Evolutionary conservation across 1,140 invertebrate species (phyloP).

Genomic region (Pachyrhynchus sulphureomaculatus): DNA sequence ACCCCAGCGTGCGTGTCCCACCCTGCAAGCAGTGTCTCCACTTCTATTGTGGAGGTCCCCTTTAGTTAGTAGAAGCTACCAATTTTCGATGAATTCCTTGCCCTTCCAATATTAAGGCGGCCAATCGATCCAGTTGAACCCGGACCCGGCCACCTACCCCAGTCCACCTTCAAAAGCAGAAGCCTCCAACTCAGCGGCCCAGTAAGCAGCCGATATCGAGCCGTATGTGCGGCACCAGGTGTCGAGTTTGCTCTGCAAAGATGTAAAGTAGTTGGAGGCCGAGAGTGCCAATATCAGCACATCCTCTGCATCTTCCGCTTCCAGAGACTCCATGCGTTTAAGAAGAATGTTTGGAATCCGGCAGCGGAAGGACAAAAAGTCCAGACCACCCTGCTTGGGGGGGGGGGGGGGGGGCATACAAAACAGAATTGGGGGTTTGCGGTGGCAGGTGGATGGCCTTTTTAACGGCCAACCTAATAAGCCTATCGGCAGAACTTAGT

Average conservation of each 20-base stretch:
- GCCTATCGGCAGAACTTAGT: conserved; percentile 22
- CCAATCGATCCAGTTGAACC: background rate
- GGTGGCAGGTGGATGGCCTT: conserved; percentile 19
- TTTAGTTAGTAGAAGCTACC: conserved; percentile 18
- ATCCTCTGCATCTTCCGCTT: no score
- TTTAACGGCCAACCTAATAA: conserved; percentile 21
- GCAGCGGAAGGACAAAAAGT: no score
- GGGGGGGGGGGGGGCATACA: no score
- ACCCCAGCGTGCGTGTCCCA: conserved; percentile 12
- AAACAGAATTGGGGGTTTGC: conserved; percentile 19
- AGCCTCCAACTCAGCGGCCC: no score
- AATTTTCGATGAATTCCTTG: conserved; percentile 9
- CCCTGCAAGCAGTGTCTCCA: background rate
- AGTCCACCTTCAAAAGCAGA: no score
- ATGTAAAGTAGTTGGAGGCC: no score
- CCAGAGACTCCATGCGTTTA: no score
- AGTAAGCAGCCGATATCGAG: no score
- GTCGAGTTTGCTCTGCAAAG: no score
- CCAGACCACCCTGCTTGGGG: conserved; percentile 21
- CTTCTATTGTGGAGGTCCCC: background rate
- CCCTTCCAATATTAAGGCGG: conserved; percentile 12
- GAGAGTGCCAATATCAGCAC: no score
- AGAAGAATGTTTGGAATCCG: background rate
- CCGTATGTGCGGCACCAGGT: no score
- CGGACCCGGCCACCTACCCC: background rate